Conservation (phyloP, 2,113 vertebrate genomes). For the Mixornis gularis region DNA sequence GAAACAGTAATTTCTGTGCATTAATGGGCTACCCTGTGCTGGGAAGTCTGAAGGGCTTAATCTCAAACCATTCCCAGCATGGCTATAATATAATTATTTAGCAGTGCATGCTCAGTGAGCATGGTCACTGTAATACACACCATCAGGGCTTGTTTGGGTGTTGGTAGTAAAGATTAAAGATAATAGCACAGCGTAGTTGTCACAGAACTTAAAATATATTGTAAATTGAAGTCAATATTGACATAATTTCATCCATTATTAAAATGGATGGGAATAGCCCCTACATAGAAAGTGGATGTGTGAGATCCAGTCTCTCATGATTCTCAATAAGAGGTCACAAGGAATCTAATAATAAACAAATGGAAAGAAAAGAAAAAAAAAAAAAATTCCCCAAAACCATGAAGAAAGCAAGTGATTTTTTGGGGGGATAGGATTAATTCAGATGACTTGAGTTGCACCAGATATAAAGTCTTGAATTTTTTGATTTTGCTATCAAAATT, state of each 20-base stretch:
- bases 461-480: background rate
- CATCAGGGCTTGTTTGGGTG: fast-evolving
- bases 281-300: background rate
- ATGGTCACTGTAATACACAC: background rate
- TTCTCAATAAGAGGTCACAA: background rate
- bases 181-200: background rate
- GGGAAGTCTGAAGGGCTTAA: background rate
- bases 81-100: background rate
- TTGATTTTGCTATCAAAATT: background rate
- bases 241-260: background rate
- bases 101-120: background rate
- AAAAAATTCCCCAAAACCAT: fast-evolving
- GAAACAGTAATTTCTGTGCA: background rate
- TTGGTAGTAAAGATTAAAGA: background rate
- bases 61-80: background rate
- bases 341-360: background rate
- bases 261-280: background rate
- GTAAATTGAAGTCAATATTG: background rate
- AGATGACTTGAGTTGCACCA: background rate
- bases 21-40: background rate
- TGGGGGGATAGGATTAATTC: background rate
- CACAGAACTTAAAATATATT: background rate
- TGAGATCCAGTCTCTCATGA: background rate
- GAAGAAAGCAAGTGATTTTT: background rate
- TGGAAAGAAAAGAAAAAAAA: background rate